phyloP scores from a whole-genome alignment of 2,797 vertebrate species.

The Gallinago stenura region DNA sequence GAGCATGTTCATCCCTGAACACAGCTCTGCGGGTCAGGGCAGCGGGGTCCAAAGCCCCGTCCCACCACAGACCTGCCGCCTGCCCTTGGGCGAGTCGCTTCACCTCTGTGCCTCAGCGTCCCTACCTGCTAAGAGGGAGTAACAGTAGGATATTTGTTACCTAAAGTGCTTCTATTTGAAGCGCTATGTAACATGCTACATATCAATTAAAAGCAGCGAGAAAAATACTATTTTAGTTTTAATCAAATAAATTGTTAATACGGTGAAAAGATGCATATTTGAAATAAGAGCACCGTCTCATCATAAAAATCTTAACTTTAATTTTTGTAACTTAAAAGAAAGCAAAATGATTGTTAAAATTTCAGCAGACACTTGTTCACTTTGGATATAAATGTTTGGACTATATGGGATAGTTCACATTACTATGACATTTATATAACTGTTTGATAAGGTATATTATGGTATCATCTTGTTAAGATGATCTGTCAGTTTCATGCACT shows the following conservation, averaged over 20 bases:
- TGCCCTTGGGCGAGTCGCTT: neutral
- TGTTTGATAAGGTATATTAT: neutral
- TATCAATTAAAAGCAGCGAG: neutral
- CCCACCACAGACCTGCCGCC: neutral
- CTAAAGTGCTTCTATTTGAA: neutral
- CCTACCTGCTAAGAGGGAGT: neutral
- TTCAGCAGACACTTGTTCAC: slow-evolving; percentile 29
- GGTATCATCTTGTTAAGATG: neutral
- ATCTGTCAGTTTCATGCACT: neutral
- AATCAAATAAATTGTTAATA: neutral
- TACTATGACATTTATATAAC: neutral
- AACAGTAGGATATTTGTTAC: neutral
- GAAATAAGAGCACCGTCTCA: slow-evolving; percentile 1
- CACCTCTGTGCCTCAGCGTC: slow-evolving; percentile 56
- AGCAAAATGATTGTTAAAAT: slow-evolving; percentile 33
- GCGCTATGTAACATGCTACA: neutral
- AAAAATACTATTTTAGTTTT: neutral
- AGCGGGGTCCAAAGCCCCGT: neutral
- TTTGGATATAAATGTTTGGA: slow-evolving; percentile 8
- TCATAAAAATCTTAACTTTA: neutral
- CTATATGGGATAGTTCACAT: neutral
- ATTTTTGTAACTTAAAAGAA: slow-evolving; percentile 60
- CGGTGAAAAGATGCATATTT: neutral
- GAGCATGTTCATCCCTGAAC: neutral
- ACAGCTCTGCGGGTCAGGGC: neutral